These are phyloP conservation scores for Epsilonema sp. DNA, from an alignment of 2,888 invertebrate species.

Conservation along the genomic window DNA sequence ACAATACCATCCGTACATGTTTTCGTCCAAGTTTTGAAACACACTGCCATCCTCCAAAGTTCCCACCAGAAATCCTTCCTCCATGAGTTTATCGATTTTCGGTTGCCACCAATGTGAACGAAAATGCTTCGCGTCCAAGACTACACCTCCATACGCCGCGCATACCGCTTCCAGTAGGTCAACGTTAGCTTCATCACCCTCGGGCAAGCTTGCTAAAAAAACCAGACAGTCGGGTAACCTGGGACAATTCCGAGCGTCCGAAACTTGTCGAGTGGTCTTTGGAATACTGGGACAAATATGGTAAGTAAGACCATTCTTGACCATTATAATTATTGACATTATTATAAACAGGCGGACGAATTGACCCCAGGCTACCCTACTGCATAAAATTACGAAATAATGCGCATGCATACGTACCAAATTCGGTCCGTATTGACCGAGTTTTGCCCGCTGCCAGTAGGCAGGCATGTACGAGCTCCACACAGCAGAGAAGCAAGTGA, in stretches of 20 bases:
- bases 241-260: no score
- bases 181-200: constrained; percentile 2
- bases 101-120: constrained; percentile 65
- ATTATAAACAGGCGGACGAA: no score
- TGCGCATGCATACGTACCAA: neutral
- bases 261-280: no score
- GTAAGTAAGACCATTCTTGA: no score
- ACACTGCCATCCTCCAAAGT: neutral
- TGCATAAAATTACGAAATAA: no score
- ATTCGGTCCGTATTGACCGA: neutral
- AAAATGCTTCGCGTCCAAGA: constrained; percentile 70
- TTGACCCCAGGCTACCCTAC: no score
- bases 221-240: no score
- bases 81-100: neutral
- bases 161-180: constrained; percentile 44
- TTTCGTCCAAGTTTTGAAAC: neutral
- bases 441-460: neutral
- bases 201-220: neutral
- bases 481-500: constrained; percentile 67
- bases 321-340: no score
- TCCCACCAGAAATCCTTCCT: neutral
- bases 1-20: neutral
- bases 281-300: no score
- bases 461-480: constrained; percentile 44
- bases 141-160: constrained; percentile 54